Evolutionary conservation across 1,140 invertebrate species (phyloP).

Genomic region (Episyrphus balteatus): DNA sequence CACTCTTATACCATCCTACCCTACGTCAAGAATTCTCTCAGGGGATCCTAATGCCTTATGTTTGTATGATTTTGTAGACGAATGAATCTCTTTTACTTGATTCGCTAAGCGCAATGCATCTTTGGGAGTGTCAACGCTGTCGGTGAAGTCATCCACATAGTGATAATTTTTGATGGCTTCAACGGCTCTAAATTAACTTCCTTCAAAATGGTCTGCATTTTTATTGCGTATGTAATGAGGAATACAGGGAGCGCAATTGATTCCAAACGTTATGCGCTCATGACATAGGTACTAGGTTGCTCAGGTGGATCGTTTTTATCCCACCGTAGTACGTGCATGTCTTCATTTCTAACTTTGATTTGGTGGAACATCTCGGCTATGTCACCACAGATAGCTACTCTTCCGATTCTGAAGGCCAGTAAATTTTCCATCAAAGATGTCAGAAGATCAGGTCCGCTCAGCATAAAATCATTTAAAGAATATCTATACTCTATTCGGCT

Average conservation of each 20-base stretch:
- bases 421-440: not conserved
- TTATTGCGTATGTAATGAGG: conserved; percentile 4
- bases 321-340: not conserved
- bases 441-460: not conserved
- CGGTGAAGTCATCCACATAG: conserved; percentile 30
- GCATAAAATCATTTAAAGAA: not conserved
- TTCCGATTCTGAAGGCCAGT: not conserved
- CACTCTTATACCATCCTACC: too few relatives aligned
- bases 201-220: conserved; percentile 13
- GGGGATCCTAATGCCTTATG: too few relatives aligned
- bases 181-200: conserved; percentile 12
- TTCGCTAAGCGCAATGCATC: not conserved
- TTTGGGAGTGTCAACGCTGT: not conserved
- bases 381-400: not conserved
- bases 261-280: conserved; percentile 2
- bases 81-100: not conserved
- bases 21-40: too few relatives aligned
- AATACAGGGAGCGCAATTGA: not conserved
- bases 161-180: conserved; percentile 17
- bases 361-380: not conserved
- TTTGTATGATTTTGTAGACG: not conserved
- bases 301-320: not conserved
- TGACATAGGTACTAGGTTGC: not conserved
- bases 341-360: not conserved
- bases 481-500: conserved; percentile 9